A percentile compares a stretch with the other conserved stretches of the same genome.
These are phyloP conservation scores for Nymphalis io DNA, from an alignment of 1,140 invertebrate species.

Conservation along the genomic window DNA sequence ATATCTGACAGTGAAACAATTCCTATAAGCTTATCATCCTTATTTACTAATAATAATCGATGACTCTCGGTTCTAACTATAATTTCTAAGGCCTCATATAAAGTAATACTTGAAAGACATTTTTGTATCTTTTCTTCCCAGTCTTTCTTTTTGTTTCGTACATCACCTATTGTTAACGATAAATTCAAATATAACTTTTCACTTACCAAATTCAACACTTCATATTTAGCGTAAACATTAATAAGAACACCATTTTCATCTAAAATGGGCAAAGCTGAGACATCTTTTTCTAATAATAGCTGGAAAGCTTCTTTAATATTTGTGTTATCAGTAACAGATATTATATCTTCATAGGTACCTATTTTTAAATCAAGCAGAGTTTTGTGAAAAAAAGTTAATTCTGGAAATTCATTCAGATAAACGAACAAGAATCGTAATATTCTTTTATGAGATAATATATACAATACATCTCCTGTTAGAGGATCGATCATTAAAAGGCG, in stretches of 20 bases:
- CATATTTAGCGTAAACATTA: constrained; percentile 75
- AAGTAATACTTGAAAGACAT: constrained; percentile 77
- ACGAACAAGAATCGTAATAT: constrained; percentile 75
- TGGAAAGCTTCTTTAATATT: constrained; percentile 72
- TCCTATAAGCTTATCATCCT: constrained; percentile 71
- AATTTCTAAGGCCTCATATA: constrained; percentile 80
- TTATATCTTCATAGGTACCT: constrained; percentile 69
- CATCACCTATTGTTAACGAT: constrained; percentile 70
- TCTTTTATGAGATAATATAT: constrained; percentile 75
- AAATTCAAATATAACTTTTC: constrained; percentile 77
- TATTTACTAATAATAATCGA: constrained; percentile 78
- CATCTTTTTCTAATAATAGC: constrained; percentile 70
- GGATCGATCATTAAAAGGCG: constrained; percentile 72
- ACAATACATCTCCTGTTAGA: constrained; percentile 69
- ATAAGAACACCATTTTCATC: constrained; percentile 68
- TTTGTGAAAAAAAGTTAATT: constrained; percentile 75
- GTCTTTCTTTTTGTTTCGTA: constrained; percentile 78
- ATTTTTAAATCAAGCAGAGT: constrained; percentile 70
- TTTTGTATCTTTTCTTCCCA: constrained; percentile 79
- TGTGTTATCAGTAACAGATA: constrained; percentile 66
- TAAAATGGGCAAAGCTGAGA: constrained; percentile 72
- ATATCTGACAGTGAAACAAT: constrained; percentile 77
- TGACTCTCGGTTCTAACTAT: constrained; percentile 80
- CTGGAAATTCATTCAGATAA: constrained; percentile 75
- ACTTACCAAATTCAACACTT: constrained; percentile 76